A percentile compares a stretch with the other conserved stretches of the same genome.
Conservation (phyloP, 2,113 vertebrate genomes). For the Vimba vimba region DNA sequence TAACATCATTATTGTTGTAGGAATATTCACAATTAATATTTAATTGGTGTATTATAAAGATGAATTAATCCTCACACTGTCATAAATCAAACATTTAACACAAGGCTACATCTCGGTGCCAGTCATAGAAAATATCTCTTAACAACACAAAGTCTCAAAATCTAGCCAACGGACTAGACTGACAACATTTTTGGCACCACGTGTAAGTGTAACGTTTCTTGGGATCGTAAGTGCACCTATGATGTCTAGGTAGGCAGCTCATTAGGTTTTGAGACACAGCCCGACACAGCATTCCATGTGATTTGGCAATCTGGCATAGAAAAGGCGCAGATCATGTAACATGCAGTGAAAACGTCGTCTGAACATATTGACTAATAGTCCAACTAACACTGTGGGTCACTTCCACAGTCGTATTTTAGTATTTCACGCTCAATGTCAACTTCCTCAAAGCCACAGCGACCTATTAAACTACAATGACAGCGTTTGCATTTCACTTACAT, state of each 20-base stretch:
- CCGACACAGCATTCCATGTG: not conserved
- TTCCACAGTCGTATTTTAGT: not conserved
- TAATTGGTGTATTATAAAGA: not conserved
- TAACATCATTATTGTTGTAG: not conserved
- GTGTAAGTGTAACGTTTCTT: not conserved
- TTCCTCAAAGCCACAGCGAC: conserved; percentile 22
- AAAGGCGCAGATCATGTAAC: not conserved
- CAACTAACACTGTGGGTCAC: not conserved
- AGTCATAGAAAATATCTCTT: not conserved
- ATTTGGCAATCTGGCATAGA: not conserved
- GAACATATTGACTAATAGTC: not conserved
- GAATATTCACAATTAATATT: not conserved
- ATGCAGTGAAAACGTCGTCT: conserved; percentile 11
- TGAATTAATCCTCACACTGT: too few species aligned
- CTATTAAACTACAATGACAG: not conserved
- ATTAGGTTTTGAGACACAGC: not conserved
- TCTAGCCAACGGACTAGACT: not conserved
- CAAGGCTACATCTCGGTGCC: not conserved
- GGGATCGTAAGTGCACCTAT: too few species aligned
- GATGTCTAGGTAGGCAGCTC: not conserved
- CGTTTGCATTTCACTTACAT: not conserved
- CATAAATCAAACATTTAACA: not conserved
- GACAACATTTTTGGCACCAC: not conserved
- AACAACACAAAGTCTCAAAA: not conserved
- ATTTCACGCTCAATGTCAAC: conserved; percentile 13